These are phyloP conservation scores for Chrysomallon squamiferum DNA, from an alignment of 1,140 invertebrate species.

Conservation along the genomic window DNA sequence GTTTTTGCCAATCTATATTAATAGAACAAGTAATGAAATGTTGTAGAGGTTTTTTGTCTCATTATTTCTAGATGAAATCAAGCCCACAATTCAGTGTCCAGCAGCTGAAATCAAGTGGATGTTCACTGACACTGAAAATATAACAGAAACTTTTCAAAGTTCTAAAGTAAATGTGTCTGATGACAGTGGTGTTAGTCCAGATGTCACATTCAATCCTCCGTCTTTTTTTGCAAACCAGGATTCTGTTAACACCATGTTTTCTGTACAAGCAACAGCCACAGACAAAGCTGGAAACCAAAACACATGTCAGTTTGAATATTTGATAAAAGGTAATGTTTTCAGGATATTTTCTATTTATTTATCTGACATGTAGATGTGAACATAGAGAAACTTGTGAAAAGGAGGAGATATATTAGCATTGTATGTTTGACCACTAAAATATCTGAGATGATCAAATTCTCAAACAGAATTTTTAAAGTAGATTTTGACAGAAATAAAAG, in stretches of 20 bases:
- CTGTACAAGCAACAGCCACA: not conserved
- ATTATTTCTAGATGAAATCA: conserved; percentile 21
- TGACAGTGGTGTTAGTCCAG: not conserved
- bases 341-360: too few species aligned
- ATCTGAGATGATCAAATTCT: too few species aligned
- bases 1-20: too few species aligned
- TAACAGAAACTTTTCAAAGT: not conserved
- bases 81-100: conserved; percentile 21
- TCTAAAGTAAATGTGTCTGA: not conserved
- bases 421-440: too few species aligned
- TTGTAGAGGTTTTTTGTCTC: too few species aligned
- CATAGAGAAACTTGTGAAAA: too few species aligned
- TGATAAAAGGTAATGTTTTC: not conserved
- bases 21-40: too few species aligned
- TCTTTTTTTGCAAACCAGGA: not conserved
- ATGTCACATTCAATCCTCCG: not conserved
- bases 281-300: not conserved
- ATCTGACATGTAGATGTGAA: too few species aligned
- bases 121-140: conserved; percentile 81
- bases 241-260: not conserved
- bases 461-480: too few species aligned
- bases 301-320: not conserved
- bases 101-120: conserved; percentile 68
- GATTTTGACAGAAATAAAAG: too few species aligned
- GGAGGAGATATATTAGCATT: too few species aligned